Evolutionary conservation across 2,888 invertebrate species (phyloP).

Genomic region (Byasa hedistus): DNA sequence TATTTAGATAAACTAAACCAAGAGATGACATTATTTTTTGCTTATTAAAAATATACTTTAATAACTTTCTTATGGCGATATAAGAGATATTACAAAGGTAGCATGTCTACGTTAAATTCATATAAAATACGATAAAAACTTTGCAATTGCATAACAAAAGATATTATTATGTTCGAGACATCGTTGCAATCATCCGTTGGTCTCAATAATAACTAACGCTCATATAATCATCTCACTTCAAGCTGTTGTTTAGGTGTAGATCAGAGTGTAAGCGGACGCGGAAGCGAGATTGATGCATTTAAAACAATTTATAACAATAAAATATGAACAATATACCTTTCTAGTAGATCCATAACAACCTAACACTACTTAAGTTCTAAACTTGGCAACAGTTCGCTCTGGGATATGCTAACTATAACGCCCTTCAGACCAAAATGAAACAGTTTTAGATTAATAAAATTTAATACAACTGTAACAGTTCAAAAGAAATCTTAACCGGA

Average conservation of each 20-base stretch:
- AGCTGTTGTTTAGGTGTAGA: background rate
- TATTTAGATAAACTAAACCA: too few species aligned
- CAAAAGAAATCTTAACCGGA: too few species aligned
- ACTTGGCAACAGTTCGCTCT: too few species aligned
- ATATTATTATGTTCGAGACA: background rate
- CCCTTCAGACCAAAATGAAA: too few species aligned
- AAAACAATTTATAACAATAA: too few species aligned
- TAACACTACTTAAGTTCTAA: too few species aligned
- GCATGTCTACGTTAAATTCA: background rate
- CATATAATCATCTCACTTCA: background rate
- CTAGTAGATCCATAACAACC: too few species aligned
- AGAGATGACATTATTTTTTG: background rate
- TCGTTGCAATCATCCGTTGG: conserved; percentile 1
- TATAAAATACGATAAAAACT: background rate
- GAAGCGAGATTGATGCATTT: background rate
- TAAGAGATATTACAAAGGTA: conserved; percentile 1
- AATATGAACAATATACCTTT: too few species aligned
- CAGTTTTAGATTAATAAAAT: too few species aligned
- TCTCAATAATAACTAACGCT: conserved; percentile 2
- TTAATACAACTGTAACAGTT: too few species aligned
- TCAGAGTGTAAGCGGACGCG: conserved; percentile 2
- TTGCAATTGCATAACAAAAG: background rate
- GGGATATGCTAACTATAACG: too few species aligned
- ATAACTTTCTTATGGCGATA: background rate
- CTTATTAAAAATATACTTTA: background rate